Conservation (phyloP, 2,888 invertebrate genomes). For the Calliphora vomitoria region DNA sequence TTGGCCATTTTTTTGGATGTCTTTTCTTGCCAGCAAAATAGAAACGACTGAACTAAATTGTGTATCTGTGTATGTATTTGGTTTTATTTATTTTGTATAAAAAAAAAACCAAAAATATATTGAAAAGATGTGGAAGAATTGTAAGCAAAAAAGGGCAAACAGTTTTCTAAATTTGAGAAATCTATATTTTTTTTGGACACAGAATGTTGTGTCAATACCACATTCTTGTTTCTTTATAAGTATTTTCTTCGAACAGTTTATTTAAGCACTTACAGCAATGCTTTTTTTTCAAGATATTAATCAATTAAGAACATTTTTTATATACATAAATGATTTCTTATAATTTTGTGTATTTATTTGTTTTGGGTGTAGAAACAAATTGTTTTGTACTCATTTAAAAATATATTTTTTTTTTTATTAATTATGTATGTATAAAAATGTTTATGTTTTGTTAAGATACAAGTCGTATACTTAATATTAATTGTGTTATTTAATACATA, state of each 20-base stretch:
- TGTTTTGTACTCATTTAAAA: no score
- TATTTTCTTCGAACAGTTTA: background rate
- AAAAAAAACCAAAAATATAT: background rate
- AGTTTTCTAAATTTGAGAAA: slow-evolving; percentile 33
- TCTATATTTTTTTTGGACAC: background rate
- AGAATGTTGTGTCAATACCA: background rate
- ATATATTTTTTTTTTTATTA: background rate
- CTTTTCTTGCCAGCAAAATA: background rate
- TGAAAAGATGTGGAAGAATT: background rate
- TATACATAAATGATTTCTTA: background rate
- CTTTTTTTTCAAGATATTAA: background rate
- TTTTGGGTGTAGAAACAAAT: no score
- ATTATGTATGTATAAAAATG: background rate
- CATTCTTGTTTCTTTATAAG: background rate
- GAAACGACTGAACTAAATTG: no score
- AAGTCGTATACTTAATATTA: background rate
- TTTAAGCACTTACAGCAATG: background rate
- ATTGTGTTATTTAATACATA: background rate
- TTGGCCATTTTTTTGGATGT: background rate
- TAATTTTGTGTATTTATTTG: no score
- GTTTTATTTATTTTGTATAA: background rate
- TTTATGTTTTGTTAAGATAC: no score
- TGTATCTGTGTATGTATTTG: background rate
- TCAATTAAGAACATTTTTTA: background rate
- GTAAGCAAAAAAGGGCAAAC: background rate